Evolutionary conservation across 2,797 vertebrate genomes (phyloP), one percentile per base, ranked within the genome.

Genomic region (Amblyraja radiata): DNA sequence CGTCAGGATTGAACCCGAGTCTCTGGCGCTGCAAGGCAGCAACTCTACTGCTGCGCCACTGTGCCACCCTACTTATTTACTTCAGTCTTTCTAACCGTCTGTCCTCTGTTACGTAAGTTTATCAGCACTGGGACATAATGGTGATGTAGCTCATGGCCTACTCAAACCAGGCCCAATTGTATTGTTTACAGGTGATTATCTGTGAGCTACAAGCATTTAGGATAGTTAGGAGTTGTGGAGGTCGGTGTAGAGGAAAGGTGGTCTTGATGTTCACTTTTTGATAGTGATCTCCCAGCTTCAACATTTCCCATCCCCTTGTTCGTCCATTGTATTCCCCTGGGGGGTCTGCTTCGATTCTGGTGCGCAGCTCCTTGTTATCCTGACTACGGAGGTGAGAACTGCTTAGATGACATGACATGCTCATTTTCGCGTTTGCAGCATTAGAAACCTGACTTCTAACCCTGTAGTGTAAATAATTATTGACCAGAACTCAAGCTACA

Each of bases 401-500:
- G 39, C 39, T 13, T 23, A 58, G 21, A 81, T 39, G 32, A 86
- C 10, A 16, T 18, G 14, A 32, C 6, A 8, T 58, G 58, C 58
- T 86, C 23, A 58, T 86, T 63, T 86, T 36, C 32, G 5, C 36
- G 32, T 63, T 25, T 58, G 28, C 61, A 86, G 58, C 54, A 28
- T 16, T 54, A 28, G 13, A 28, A 46, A 76, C 18, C 68, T 58
- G 90, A 68, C 68, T 71, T 90, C 68, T 36, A 36, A 39, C 88
- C 10, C 7, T 46, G 88, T 92, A n/a, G 39, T 58, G 25, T 25
- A 92, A 92, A 74, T 92, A 92, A 76, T 74, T 92, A 76, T 92
- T 92, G 90, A 74, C 46, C 90, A 92, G 90, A 92, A n/a, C 68
- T 54, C 23, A 25, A 71, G 71, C 13, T 76, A n/a, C 73, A 92